Base-by-base conservation (phyloP, 1,140 invertebrate species). In the Drosophila oshimai region DNA sequence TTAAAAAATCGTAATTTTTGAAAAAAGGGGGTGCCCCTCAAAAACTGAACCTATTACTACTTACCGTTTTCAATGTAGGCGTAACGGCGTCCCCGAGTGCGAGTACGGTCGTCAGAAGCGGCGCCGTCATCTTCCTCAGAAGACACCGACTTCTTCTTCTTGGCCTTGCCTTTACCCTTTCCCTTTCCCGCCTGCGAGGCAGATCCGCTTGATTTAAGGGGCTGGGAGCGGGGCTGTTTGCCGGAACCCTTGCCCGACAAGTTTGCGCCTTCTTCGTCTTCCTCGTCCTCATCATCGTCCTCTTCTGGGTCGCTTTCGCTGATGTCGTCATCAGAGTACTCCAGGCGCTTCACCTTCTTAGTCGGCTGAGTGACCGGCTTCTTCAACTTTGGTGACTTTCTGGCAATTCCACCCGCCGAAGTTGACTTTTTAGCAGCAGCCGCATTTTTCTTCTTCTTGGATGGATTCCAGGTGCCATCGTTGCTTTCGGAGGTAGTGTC, bases 11-110 rank as follows among this genome's bases (percentile, higher is more conserved):
- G n/a, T n/a, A n/a, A n/a, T n/a, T n/a, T n/a, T n/a, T n/a, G n/a
- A n/a, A n/a, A n/a, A n/a, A n/a, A n/a, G n/a, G n/a, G n/a, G n/a
- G n/a, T n/a, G n/a, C n/a, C n/a, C n/a, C n/a, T n/a, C n/a, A n/a
- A n/a, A n/a, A n/a, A n/a, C n/a, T n/a, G n/a, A n/a, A n/a, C n/a
- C n/a, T n/a, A n/a, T n/a, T n/a, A n/a, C n/a, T n/a, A 58, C 58
- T 62, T 13, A 51, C 90, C 90, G 33, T 90, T 79, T 6, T 95
- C 94, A 29, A 95, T 92, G 80, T 95, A 96, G 73, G 94, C 95
- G 36, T 95, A 94, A 77, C 95, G 95, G 22, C 94, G 93, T 1
- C 95, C 95, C 41, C 95, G 92, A 2, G 95, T 95, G 13, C 91
- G 92, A 18, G 93, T 94, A 12, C 95, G 93, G 18, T 90, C 88